Evolutionary conservation across 2,113 vertebrate genomes (phyloP).

Genomic region (Siniperca chuatsi): DNA sequence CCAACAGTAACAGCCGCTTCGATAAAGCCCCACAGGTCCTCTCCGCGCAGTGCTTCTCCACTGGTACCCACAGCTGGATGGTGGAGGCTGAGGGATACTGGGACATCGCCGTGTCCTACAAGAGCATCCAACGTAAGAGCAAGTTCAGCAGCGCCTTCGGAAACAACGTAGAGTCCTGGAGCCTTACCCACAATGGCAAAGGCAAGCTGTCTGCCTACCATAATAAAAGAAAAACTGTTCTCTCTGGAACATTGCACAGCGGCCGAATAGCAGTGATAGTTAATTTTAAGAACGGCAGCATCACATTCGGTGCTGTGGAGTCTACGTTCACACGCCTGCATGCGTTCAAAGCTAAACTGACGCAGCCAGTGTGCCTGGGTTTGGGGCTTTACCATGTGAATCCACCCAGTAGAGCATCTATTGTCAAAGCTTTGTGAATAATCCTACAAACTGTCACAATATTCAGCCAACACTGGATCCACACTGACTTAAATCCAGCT

Average conservation of each 20-base stretch:
- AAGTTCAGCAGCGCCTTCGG: slow-evolving; percentile 54
- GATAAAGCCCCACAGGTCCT: slow-evolving; percentile 63
- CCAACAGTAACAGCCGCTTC: slow-evolving; percentile 37
- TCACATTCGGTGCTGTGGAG: slow-evolving; percentile 50
- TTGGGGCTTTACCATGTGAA: slow-evolving; percentile 53
- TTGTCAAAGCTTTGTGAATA: slow-evolving; percentile 50
- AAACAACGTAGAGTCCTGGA: slow-evolving; percentile 62
- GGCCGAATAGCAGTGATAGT: slow-evolving; percentile 56
- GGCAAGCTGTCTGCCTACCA: slow-evolving; percentile 57
- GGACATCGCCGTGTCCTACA: slow-evolving; percentile 65
- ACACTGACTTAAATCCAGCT: neutral
- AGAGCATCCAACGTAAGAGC: slow-evolving; percentile 52
- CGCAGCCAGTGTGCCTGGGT: slow-evolving; percentile 65
- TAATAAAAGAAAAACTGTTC: neutral
- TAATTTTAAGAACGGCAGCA: slow-evolving; percentile 55
- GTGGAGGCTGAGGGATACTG: slow-evolving; percentile 69
- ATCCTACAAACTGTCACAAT: neutral
- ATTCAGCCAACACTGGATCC: neutral
- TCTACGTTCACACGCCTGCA: slow-evolving; percentile 18
- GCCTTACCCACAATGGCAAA: slow-evolving; percentile 51
- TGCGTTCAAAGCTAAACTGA: slow-evolving; percentile 52
- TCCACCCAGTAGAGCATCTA: slow-evolving; percentile 58
- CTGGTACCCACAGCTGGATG: slow-evolving; percentile 61
- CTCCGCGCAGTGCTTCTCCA: slow-evolving; percentile 56
- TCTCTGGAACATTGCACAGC: slow-evolving; percentile 29